Evolutionary conservation across 2,113 vertebrate species (phyloP), one percentile per base, ranked within the genome.

Genomic region (Cebidichthys violaceus): DNA sequence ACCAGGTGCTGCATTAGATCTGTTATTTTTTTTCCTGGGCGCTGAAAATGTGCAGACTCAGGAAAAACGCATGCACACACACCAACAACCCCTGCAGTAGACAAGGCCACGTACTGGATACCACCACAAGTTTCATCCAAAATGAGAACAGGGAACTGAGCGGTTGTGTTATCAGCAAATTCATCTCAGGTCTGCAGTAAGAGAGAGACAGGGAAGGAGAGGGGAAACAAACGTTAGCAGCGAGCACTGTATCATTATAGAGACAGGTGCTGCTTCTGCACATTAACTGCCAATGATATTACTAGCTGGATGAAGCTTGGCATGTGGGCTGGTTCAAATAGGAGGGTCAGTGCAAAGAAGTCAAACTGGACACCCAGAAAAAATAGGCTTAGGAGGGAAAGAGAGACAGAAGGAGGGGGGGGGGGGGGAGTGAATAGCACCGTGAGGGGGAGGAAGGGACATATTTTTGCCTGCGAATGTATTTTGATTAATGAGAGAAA

Each of bases 231-330:
- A 61, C 24, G 47, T 57, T 81, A 88, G 83, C 85, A 66, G 50
- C 9, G 50, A 64, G 67, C 68, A 13, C 69, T 76, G 78, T 75
- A 78, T 83, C 80, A 89, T 87, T 82, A 87, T 27, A 59, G 37
- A 84, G 86, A 82, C 83, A 83, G 88, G 50, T 87, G 88, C 90
- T 83, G 88, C 81, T 87, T 89, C 87, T 88, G 87, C 85, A 90
- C 85, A 85, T 83, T 85, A 84, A 67, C 70, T 54, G 68, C 55
- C 71, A 52, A 9, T 89, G 82, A 85, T 79, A 79, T 83, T 86
- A 80, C 62, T 0, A 18, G 60, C n/a, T 24, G 17, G 68, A 72
- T 35, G 71, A 88, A 64, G 74, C 81, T 55, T 67, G 78, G 66
- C 55, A 55, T 59, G 82, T 70, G 67, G 59, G 41, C 70, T 31